A percentile compares a stretch with the other conserved stretches of the same genome.
Evolutionary conservation across 2,113 vertebrate species (phyloP).

Genomic region (Ancistrus triradiatus): DNA sequence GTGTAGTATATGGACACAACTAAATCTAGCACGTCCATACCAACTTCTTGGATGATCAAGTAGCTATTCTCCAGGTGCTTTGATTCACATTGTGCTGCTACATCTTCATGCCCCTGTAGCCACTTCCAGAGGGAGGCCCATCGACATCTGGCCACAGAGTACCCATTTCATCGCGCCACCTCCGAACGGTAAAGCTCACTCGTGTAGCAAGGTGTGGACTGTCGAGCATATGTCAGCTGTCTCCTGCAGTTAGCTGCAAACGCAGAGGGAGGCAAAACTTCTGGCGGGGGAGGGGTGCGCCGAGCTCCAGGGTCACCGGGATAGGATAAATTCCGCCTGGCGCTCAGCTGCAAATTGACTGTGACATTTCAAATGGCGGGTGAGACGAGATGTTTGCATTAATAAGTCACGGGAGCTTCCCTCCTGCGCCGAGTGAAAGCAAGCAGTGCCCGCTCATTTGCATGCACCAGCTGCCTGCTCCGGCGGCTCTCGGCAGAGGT

Average conservation of each 20-base stretch:
- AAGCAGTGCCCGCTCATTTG: slow-evolving; percentile 24
- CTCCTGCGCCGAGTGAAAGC: background rate
- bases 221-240: slow-evolving; percentile 37
- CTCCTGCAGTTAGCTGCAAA: slow-evolving; percentile 33
- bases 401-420: slow-evolving; percentile 31
- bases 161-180: slow-evolving; percentile 10
- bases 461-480: slow-evolving; percentile 7
- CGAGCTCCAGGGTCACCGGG: slow-evolving; percentile 6
- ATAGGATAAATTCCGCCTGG: slow-evolving; percentile 37
- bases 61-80: background rate
- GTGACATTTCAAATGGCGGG: slow-evolving; percentile 44
- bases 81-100: slow-evolving; percentile 27
- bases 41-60: no score
- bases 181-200: background rate
- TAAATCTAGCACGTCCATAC: no score
- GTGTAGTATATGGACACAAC: no score
- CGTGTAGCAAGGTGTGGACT: slow-evolving; percentile 22
- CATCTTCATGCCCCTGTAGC: background rate
- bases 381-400: slow-evolving; percentile 49
- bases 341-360: slow-evolving; percentile 45
- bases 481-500: no score
- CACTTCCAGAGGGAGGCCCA: background rate
- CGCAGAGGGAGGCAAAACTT: slow-evolving; percentile 7
- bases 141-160: slow-evolving; percentile 8
- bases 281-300: background rate